A percentile compares a stretch with the other conserved stretches of the same genome.
phyloP scores from a whole-genome alignment of 2,888 invertebrate species.

The Cantharis rustica region DNA sequence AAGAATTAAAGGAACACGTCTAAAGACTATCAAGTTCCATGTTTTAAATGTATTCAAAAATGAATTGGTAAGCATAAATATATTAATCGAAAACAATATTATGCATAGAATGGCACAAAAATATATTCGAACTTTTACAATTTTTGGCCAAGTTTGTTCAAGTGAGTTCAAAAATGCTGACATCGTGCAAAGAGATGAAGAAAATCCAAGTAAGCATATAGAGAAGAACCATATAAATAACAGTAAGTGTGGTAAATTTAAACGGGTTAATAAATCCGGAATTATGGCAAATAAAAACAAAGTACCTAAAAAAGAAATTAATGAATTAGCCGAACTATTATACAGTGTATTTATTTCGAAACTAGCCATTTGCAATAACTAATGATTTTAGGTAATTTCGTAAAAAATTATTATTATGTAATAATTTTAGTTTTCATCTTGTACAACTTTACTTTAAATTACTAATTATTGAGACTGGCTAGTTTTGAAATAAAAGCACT shows the following conservation, averaged over 20 bases:
- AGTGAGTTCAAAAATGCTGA: background rate
- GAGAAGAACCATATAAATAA: conserved; percentile 6
- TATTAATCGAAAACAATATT: background rate
- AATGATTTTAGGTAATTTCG: no score
- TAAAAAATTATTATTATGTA: no score
- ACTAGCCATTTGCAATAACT: no score
- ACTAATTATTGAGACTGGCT: no score
- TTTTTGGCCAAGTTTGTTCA: background rate
- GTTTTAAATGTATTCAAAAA: background rate
- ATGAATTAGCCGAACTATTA: background rate
- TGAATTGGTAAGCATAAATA: background rate
- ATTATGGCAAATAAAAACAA: conserved; percentile 4
- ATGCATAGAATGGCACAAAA: conserved; percentile 3
- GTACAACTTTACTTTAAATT: no score
- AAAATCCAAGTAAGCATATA: conserved; percentile 2
- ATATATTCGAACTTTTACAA: background rate
- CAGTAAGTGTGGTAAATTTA: background rate
- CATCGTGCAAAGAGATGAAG: background rate
- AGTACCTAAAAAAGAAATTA: background rate
- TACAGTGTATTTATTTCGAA: background rate
- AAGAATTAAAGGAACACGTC: background rate
- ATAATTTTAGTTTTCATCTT: no score
- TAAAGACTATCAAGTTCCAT: background rate
- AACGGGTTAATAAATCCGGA: conserved; percentile 6
- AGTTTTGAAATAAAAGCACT: no score